Evolutionary conservation across 2,888 invertebrate genomes (phyloP).

Genomic region (Drosophila setosimentum): DNA sequence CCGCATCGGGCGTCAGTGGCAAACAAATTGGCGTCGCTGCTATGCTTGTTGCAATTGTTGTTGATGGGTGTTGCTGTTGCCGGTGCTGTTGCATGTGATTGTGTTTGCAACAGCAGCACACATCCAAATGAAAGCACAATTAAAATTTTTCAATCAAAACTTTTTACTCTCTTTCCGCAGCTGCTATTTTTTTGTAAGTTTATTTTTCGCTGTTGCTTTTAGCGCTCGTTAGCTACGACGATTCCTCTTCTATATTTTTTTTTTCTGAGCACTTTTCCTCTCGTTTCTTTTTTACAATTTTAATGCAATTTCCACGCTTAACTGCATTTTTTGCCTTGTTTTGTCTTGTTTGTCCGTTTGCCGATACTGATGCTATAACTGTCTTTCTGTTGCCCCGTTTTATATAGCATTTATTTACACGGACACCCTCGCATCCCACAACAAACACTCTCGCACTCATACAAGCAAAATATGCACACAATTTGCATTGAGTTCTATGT

Average conservation of each 20-base stretch:
- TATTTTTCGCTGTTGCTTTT: conserved; percentile 52
- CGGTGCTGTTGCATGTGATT: conserved; percentile 32
- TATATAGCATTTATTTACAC: conserved; percentile 74
- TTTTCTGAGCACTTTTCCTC: conserved; percentile 27
- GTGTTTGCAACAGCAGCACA: conserved; percentile 39
- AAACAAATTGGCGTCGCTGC: conserved; percentile 48
- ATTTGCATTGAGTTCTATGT: conserved; percentile 50
- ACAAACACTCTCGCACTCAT: conserved; percentile 19
- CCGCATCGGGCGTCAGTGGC: conserved; percentile 46
- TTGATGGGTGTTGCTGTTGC: conserved; percentile 33
- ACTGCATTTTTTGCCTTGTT: conserved; percentile 70
- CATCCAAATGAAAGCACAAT: conserved; percentile 68
- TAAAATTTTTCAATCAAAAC: conserved; percentile 77
- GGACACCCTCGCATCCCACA: conserved; percentile 32
- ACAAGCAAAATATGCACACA: conserved; percentile 63
- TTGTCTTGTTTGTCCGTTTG: conserved; percentile 46
- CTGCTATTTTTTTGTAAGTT: conserved; percentile 13
- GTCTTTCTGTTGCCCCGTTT: conserved; percentile 38
- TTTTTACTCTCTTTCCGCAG: conserved; percentile 57
- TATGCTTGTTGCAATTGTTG: conserved; percentile 40
- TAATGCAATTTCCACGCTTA: conserved; percentile 78
- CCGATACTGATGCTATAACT: conserved; percentile 13
- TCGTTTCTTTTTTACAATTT: conserved; percentile 59
- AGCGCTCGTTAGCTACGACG: conserved; percentile 72
- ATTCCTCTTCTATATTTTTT: conserved; percentile 34